phyloP scores from a whole-genome alignment of 2,113 vertebrate species.

The Apus apus region DNA sequence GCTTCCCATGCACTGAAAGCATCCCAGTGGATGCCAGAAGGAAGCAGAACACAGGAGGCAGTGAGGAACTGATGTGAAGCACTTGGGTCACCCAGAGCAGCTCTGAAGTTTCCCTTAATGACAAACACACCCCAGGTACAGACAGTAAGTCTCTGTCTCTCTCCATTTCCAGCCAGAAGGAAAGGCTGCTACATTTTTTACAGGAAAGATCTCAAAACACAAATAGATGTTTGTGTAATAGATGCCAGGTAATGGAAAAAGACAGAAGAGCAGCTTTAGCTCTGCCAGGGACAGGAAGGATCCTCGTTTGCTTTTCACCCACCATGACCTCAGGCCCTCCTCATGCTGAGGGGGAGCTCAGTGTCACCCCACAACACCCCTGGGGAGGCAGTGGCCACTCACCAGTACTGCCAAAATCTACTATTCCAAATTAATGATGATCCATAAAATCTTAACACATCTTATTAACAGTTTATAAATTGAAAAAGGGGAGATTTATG shows the following conservation, averaged over 20 bases:
- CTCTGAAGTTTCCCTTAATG: not conserved
- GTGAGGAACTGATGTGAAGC: not conserved
- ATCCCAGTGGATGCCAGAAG: not conserved
- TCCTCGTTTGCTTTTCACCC: not conserved
- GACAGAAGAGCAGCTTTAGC: not conserved
- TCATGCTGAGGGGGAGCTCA: not conserved
- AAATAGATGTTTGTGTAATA: not conserved
- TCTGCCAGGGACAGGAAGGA: not conserved
- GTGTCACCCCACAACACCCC: not conserved
- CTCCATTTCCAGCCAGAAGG: not conserved
- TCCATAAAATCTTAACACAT: not conserved
- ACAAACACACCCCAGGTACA: rapidly evolving
- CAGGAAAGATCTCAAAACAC: not conserved
- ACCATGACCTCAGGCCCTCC: not conserved
- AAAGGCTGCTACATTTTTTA: not conserved
- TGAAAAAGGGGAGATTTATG: too few species aligned
- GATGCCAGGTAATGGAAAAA: slow-evolving; percentile 25
- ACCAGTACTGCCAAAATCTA: not conserved
- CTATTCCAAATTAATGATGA: not conserved
- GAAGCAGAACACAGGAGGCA: not conserved
- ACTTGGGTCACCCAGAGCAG: not conserved
- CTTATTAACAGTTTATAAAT: not conserved
- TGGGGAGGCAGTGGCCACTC: not conserved
- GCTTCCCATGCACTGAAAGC: not conserved
- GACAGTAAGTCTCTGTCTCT: not conserved